phyloP scores from a whole-genome alignment of 2,113 vertebrate species.

The Vimba vimba region DNA sequence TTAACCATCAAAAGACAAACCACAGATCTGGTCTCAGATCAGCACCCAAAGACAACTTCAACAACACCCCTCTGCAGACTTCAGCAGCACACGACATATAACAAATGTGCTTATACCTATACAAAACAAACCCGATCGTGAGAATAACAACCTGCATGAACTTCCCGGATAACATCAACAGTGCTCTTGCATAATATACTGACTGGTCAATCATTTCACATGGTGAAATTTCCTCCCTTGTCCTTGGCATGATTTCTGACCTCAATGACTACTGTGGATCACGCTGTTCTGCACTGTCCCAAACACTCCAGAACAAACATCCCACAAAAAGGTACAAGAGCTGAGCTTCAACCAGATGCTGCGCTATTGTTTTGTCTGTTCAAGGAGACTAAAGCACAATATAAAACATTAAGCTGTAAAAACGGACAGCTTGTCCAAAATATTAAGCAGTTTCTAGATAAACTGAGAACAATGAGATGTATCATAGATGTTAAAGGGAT shows the following conservation, averaged over 20 bases:
- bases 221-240: conserved; percentile 38
- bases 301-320: conserved; percentile 30
- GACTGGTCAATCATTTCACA: conserved; percentile 49
- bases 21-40: conserved; percentile 44
- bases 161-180: conserved; percentile 5
- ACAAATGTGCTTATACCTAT: conserved; percentile 1
- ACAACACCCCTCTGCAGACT: neutral
- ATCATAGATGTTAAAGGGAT: neutral
- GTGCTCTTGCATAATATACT: conserved; percentile 21
- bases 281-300: conserved; percentile 19
- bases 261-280: conserved; percentile 17
- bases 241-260: conserved; percentile 39
- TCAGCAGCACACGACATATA: neutral
- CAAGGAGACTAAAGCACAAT: neutral
- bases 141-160: neutral
- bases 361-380: conserved; percentile 12
- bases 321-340: conserved; percentile 3
- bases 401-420: neutral
- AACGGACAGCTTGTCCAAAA: neutral
- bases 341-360: conserved; percentile 5
- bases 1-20: conserved; percentile 32
- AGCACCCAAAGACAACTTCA: conserved; percentile 19
- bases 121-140: neutral
- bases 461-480: neutral
- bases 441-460: neutral